Conservation (phyloP, 2,113 vertebrate species). For the Phrynosoma blainvillii region DNA sequence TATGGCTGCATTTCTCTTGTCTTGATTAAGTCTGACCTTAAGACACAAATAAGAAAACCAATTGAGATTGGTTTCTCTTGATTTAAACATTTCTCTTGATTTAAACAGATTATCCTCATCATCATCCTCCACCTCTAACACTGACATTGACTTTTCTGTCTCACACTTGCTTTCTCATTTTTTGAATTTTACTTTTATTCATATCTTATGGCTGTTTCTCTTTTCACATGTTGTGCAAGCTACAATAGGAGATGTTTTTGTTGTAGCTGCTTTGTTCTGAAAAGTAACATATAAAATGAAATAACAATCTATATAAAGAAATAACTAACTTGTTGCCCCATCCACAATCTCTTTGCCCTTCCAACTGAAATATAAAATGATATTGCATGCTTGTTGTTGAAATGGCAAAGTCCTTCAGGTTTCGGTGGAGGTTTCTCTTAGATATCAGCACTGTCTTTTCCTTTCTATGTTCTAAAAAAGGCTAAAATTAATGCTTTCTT, state of each 20-base stretch:
- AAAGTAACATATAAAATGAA: background rate
- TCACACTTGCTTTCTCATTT: no score
- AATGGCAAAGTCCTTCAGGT: constrained; percentile 4
- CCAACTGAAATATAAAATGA: background rate
- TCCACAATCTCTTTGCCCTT: background rate
- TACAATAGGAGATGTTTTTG: background rate
- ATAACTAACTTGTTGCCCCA: background rate
- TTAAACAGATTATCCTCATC: no score
- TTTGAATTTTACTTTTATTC: background rate
- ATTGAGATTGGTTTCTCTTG: no score
- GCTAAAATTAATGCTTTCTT: background rate
- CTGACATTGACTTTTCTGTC: background rate
- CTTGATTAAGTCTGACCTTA: no score
- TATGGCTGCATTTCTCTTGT: no score
- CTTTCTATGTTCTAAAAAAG: background rate
- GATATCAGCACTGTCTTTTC: background rate
- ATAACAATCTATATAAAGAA: background rate
- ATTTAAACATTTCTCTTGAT: no score
- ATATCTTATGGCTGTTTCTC: background rate
- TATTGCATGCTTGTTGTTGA: background rate
- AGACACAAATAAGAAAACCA: no score
- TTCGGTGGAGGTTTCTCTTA: background rate
- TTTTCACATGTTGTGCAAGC: background rate
- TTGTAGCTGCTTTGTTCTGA: background rate
- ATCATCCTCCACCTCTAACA: no score